A percentile compares a stretch with the other conserved stretches of the same genome.
Conservation (phyloP, 2,888 invertebrate genomes). For the Aleiodes leptofemur region DNA sequence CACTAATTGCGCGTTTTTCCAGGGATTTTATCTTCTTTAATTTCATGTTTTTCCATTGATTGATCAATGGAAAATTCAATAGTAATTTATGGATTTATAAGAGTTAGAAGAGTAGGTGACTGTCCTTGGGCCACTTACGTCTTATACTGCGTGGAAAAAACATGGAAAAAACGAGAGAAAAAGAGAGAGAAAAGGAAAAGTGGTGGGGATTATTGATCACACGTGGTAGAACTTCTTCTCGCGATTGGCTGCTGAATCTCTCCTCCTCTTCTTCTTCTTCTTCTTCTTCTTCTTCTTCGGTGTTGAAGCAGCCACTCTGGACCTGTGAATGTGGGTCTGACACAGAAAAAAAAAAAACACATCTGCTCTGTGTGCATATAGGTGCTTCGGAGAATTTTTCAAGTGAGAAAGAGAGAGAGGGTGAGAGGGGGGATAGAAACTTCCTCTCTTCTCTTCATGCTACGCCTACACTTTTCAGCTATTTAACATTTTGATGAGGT, state of each 20-base stretch:
- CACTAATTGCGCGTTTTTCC: not conserved
- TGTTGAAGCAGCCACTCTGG: slow-evolving; percentile 34
- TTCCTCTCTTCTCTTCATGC: not conserved
- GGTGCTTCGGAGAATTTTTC: slow-evolving; percentile 3
- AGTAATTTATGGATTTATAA: slow-evolving; percentile 33
- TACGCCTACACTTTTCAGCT: slow-evolving; percentile 30
- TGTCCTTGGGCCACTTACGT: slow-evolving; percentile 68
- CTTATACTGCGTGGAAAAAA: slow-evolving; percentile 22
- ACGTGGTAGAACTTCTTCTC: slow-evolving; percentile 59
- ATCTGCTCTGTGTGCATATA: slow-evolving; percentile 6
- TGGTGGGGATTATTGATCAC: slow-evolving; percentile 62
- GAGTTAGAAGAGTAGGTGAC: slow-evolving; percentile 39
- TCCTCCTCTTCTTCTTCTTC: not conserved
- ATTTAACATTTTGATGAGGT: slow-evolving; percentile 65
- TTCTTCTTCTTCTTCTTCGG: slow-evolving; percentile 18
- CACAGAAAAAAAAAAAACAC: too few relatives aligned
- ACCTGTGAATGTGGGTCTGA: slow-evolving; percentile 43
- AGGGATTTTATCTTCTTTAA: not conserved
- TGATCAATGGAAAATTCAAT: slow-evolving; percentile 29
- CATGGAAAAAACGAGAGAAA: slow-evolving; percentile 1
- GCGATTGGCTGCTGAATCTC: slow-evolving; percentile 58
- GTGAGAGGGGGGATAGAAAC: slow-evolving; percentile 22
- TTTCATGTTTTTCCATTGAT: not conserved
- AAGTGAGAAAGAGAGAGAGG: slow-evolving; percentile 10
- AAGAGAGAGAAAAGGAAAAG: too few relatives aligned